Base-by-base conservation (phyloP, 1,140 invertebrate species). In the Stenopsyche tienmushanensis region DNA sequence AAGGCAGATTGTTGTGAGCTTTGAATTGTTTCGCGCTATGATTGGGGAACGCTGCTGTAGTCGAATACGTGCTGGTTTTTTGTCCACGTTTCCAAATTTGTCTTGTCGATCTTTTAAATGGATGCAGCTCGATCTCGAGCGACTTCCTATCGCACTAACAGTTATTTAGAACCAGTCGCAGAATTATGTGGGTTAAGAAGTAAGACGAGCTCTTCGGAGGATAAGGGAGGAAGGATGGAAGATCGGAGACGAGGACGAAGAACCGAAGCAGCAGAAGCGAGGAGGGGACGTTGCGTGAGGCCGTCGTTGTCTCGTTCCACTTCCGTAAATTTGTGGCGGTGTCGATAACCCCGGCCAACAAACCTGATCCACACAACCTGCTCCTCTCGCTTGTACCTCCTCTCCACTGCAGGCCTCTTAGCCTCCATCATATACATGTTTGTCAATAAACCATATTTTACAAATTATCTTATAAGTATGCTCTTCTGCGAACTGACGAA, bases 281-380 rank as follows among this genome's bases (percentile, higher is more conserved):
- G 8, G 23, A n/a, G 42, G 41, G 42, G 15, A 25, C 26, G 57
- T 58, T 29, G 55, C 55, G 55, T 58, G 55, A 58, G 41, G 24
- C 55, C 24, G 55, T 47, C 24, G 55, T 47, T 41, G 23, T 34
- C 41, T 47, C 57, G 57, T 60, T 60, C 57, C 57, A 60, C 57
- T 60, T 60, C 57, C 57, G 57, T 60, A 60, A 44, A 47, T 47
- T 60, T 47, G 57, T 60, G 39, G 26, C 57, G 57, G 57, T 45
- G 57, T 47, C 57, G 57, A 60, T 60, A 60, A 60, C 57, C 57
- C 17, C 57, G 25, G 17, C 53, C 53, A 23, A 18, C 57, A 60
- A 60, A 60, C 57, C 57, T 60, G 57, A 21, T 60, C 44, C 57
- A 26, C 41, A 47, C 57, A 60, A 60, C 57, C 57, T 60, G 57